Evolutionary conservation across 2,888 invertebrate genomes (phyloP).

Genomic region (Tetragonula carbonaria): DNA sequence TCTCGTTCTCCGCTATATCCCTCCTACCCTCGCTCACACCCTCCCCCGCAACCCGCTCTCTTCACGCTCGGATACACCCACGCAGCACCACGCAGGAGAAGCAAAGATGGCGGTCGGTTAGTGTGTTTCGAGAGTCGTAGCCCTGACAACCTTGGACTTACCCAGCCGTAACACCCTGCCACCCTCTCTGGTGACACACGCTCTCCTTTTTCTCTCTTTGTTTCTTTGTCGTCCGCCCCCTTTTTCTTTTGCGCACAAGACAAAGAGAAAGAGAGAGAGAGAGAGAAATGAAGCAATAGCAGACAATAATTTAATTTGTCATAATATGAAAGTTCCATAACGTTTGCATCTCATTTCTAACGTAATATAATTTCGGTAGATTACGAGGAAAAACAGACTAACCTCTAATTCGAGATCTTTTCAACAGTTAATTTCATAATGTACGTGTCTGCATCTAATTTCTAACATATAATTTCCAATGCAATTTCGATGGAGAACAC

Average conservation of each 20-base stretch:
- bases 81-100: slow-evolving; percentile 69
- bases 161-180: slow-evolving; percentile 78
- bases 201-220: neutral
- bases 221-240: too few relatives aligned
- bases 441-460: too few relatives aligned
- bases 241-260: too few relatives aligned
- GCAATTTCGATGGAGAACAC: too few relatives aligned
- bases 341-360: too few relatives aligned
- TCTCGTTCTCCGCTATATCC: slow-evolving; percentile 24
- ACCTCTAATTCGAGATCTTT: too few relatives aligned
- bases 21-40: slow-evolving; percentile 23
- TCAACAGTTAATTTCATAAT: too few relatives aligned
- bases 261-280: neutral
- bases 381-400: too few relatives aligned
- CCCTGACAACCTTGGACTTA: slow-evolving; percentile 83
- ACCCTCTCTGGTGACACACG: slow-evolving; percentile 58
- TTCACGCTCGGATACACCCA: slow-evolving; percentile 77
- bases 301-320: neutral
- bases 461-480: too few relatives aligned
- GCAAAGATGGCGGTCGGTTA: slow-evolving; percentile 74
- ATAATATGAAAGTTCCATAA: too few relatives aligned
- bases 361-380: too few relatives aligned
- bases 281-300: neutral
- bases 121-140: slow-evolving; percentile 83
- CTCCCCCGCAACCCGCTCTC: slow-evolving; percentile 65